Evolutionary conservation across 2,113 vertebrate species (phyloP), one percentile per base, ranked within the genome.

Genomic region (Pleuronectes platessa): DNA sequence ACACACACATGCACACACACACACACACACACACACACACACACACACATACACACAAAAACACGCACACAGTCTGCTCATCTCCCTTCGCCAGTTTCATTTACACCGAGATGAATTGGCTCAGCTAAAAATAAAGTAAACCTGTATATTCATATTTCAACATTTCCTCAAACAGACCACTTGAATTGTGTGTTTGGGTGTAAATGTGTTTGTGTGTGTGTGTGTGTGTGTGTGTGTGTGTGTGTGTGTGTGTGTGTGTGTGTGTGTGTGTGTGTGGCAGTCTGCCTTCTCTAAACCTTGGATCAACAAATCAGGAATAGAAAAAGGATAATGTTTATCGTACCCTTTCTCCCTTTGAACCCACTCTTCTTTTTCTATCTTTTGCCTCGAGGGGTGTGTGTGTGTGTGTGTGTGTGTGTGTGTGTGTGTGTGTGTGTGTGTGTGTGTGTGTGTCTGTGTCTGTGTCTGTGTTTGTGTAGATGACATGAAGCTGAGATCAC

Each of bases 41-140:
- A 27, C 3, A 4, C 27, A 27, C 27, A 27, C 27, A 27, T 0
- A 27, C 27, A 27, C 27, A 27, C 27, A 27, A 3, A 27, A 4
- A 51, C 47, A 51, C 47, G 20, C 17, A 51, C 49, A 18, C 49
- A 51, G 17, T 14, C 49, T 66, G 31, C 31, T 74, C 26, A 60
- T 77, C 66, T 64, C 37, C 58, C 37, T 23, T 67, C 23, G 51
- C 76, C 47, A 49, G 65, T 67, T 77, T 76, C 61, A 83, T 78
- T 82, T 73, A 66, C 62, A 86, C 55, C 26, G 69, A 73, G 61
- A 79, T 78, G 59, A 74, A 79, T 69, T 63, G 23, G 49, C 75
- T 79, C 82, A 72, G 83, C 80, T 82, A 67, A 90, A 82, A 77
- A 80, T 45, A 72, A 47, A 80, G 53, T 54, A 23, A 37, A 59